A percentile compares a stretch with the other conserved stretches of the same genome.
phyloP scores from a whole-genome alignment of 1,140 invertebrate species.

The Halyomorpha halys region DNA sequence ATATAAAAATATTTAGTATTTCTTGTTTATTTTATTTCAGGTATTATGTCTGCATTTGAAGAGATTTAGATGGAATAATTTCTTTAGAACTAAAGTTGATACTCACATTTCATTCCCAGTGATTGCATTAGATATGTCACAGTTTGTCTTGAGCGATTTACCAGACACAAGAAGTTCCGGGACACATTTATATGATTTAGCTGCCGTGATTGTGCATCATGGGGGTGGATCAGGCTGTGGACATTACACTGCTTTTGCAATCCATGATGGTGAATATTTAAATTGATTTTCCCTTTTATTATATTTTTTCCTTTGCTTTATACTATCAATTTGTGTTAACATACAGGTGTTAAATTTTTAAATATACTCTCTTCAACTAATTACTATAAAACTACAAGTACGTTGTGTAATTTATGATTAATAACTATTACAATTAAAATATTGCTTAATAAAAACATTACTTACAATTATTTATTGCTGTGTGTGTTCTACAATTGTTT shows the following conservation, averaged over 20 bases:
- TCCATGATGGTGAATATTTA: conserved; percentile 49
- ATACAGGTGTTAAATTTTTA: no score
- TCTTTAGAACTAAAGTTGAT: conserved; percentile 68
- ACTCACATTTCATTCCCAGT: conserved; percentile 69
- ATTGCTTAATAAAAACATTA: no score
- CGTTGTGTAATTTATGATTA: no score
- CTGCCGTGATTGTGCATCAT: conserved; percentile 77
- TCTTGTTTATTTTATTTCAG: conserved; percentile 37
- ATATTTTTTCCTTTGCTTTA: no score
- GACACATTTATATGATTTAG: conserved; percentile 65
- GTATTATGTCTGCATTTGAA: conserved; percentile 76
- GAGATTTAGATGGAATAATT: conserved; percentile 74
- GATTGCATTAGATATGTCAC: conserved; percentile 64
- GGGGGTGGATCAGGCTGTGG: conserved; percentile 76
- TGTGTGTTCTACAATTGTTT: no score
- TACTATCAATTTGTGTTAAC: no score
- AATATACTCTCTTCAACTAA: no score
- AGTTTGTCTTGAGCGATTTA: conserved; percentile 57
- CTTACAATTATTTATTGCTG: no score
- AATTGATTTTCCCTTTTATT: neutral
- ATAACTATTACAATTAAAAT: no score
- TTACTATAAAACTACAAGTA: no score
- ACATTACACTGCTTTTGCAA: conserved; percentile 76
- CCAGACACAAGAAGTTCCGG: conserved; percentile 54
- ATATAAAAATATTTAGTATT: no score